Percentiles rank a stretch among this genome's conserved stretches.
phyloP scores from a whole-genome alignment of 2,113 vertebrate genomes.

The Pterocles gutturalis region DNA sequence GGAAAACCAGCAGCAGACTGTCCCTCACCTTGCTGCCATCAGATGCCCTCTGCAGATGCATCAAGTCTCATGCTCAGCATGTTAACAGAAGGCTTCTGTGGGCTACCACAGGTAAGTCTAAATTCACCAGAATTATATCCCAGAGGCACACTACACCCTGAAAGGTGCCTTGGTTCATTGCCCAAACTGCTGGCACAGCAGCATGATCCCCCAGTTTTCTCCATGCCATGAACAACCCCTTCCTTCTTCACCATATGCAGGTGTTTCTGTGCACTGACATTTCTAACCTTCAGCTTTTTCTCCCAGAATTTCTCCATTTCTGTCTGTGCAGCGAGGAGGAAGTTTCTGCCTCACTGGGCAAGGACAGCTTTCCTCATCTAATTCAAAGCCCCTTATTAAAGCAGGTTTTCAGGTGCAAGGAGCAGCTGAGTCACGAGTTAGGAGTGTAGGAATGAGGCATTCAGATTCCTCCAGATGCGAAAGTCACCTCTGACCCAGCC shows the following conservation, averaged over 20 bases:
- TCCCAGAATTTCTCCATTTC: background rate
- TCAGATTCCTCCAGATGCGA: background rate
- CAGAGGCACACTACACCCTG: fast-evolving
- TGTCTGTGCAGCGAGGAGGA: background rate
- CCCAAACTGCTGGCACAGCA: fast-evolving
- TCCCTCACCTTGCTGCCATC: background rate
- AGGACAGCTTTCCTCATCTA: background rate
- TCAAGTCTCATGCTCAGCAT: background rate
- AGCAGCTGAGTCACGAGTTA: background rate
- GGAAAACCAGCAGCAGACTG: background rate
- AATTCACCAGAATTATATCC: background rate
- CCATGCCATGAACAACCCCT: background rate
- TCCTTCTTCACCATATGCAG: background rate
- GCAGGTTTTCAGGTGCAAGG: background rate
- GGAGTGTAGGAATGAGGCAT: background rate
- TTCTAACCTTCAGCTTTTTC: background rate
- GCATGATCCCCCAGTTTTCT: background rate
- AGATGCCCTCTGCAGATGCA: background rate
- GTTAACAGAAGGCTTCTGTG: background rate
- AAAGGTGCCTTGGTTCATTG: background rate
- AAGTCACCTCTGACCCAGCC: slow-evolving; percentile 28
- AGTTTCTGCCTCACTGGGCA: fast-evolving
- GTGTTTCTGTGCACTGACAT: background rate
- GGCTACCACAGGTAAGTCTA: no score
- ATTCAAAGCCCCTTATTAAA: background rate